Base-by-base conservation (phyloP, 2,888 invertebrate species). In the Tiliacea citrago region DNA sequence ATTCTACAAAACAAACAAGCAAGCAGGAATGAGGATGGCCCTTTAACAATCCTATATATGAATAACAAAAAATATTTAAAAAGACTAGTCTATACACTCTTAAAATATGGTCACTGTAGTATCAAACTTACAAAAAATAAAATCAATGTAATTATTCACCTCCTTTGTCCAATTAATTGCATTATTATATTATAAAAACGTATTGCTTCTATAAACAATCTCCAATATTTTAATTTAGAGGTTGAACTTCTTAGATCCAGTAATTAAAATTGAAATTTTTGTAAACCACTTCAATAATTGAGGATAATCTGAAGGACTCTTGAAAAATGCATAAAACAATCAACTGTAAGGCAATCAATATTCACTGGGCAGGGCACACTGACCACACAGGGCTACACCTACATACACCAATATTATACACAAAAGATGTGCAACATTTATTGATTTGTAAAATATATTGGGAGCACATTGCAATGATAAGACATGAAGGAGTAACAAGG, bases 401-500 rank as follows among this genome's bases (percentile, higher is more conserved):
- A 58, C 4, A 42, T 62, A 68, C 8, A 65, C 29, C 45, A 60
- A 39, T 18, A 47, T 35, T 16, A 8, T 51, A 35, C 12, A 55
- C 10, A 49, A 61, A 53, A 69, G 10, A 80, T 75, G 55, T 70
- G 58, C 73, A 80, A 49, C 39, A 68, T 55, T 58, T 73, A 78
- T 75, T 88, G 68, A 78, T 77, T 68, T 45, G 18, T 65, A 55
- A 47, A 67, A 72, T 72, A 60, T 70, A 66, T n/a, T 72, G 12
- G 53, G 60, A 60, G 68, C 66, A 74, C 70, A 82, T 81, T 78
- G 76, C 49, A 79, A 79, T 85, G 69, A 82, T 81, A 75, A 72
- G 70, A 79, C 72, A 77, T 81, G 69, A 77, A 82, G 86, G 72
- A 83, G 75, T 77, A 78, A 87, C 78, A 87, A 86, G 88, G 83